Percentiles rank a stretch among this genome's conserved stretches.
phyloP scores from a whole-genome alignment of 2,113 vertebrate species.

The Cyprinodon variegatus region DNA sequence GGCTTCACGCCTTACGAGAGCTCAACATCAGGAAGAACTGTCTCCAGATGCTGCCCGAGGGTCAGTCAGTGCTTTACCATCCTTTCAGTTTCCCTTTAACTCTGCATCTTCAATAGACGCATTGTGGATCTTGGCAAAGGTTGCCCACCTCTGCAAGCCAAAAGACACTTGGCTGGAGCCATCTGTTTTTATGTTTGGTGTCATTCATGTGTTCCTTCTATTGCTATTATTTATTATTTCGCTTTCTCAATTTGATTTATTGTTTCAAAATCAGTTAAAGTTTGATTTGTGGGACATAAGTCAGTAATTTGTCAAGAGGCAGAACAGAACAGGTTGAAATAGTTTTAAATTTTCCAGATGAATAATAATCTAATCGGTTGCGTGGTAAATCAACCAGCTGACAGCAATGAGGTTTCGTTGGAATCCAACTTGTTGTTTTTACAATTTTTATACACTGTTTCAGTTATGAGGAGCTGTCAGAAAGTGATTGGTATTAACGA shows the following conservation, averaged over 20 bases:
- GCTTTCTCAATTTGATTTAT: neutral
- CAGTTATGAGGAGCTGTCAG: neutral
- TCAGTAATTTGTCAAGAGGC: neutral
- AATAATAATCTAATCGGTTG: neutral
- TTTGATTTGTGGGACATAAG: neutral
- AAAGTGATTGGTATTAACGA: neutral
- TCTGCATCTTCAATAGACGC: neutral
- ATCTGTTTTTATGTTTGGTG: neutral
- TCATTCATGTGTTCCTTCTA: neutral
- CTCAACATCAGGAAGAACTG: conserved; percentile 97
- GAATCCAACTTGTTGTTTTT: neutral
- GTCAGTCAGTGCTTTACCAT: conserved; percentile 72
- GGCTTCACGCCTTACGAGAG: conserved; percentile 92
- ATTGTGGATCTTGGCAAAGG: conserved; percentile 1
- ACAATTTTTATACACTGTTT: neutral
- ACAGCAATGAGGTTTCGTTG: neutral
- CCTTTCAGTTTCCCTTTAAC: accelerated
- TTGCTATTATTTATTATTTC: neutral
- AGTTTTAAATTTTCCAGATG: neutral
- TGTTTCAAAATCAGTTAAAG: neutral
- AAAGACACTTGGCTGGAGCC: neutral
- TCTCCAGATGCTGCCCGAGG: conserved; percentile 93
- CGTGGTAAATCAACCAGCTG: neutral
- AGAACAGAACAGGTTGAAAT: neutral
- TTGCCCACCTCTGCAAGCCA: neutral